Percentiles rank a stretch among this genome's conserved stretches.
Conservation (phyloP, 2,113 vertebrate genomes). For the Rafetus swinhoei region DNA sequence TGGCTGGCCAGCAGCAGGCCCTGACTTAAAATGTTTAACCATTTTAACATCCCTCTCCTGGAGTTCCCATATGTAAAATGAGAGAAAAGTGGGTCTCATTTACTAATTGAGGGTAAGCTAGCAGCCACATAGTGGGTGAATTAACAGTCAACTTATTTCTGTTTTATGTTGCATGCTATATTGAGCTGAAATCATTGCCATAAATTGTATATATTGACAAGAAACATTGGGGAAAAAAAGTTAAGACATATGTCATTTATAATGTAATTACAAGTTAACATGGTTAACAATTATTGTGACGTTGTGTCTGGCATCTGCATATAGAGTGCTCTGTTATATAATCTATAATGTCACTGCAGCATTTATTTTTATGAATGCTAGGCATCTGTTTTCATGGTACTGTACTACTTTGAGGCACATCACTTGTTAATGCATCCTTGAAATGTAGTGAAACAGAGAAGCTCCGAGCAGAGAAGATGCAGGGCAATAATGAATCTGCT, state of each 20-base stretch:
- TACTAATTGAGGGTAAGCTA: not conserved
- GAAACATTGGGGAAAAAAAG: not conserved
- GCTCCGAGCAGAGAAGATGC: not conserved
- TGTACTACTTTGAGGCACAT: not conserved
- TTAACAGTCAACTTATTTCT: not conserved
- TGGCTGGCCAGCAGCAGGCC: too few species aligned
- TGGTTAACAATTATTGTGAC: slow-evolving; percentile 6
- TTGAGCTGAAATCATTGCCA: rapidly evolving
- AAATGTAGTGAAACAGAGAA: not conserved
- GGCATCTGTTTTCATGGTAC: slow-evolving; percentile 25
- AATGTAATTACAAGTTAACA: not conserved
- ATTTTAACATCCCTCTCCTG: not conserved
- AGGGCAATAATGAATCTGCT: not conserved
- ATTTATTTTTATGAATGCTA: slow-evolving; percentile 17
- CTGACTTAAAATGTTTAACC: too few species aligned
- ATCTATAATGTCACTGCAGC: not conserved
- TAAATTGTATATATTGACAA: slow-evolving; percentile 19
- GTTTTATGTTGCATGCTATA: not conserved
- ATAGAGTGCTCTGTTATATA: not conserved
- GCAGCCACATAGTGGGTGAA: rapidly evolving
- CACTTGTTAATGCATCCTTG: slow-evolving; percentile 7
- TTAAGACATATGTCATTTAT: not conserved
- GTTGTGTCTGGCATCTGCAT: not conserved
- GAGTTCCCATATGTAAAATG: rapidly evolving
- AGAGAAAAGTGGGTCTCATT: not conserved